A percentile compares a stretch with the other conserved stretches of the same genome.
phyloP scores from a whole-genome alignment of 2,888 invertebrate species.

The Hylaea fasciaria region DNA sequence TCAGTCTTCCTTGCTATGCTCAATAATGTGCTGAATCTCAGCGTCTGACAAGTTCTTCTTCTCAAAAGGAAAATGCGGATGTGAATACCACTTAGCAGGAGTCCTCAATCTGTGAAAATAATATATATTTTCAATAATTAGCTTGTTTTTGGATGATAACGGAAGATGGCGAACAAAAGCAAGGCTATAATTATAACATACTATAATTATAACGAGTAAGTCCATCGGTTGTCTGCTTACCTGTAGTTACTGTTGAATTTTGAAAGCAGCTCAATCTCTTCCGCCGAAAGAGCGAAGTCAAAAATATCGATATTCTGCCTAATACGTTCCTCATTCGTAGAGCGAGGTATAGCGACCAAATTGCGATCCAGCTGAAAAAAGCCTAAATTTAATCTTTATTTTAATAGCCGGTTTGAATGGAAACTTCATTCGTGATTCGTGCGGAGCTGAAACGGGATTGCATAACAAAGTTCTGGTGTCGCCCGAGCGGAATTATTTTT shows the following conservation, averaged over 20 bases:
- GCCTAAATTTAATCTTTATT: constrained; percentile 25
- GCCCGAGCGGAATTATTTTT: constrained; percentile 20
- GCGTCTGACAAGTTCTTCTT: constrained; percentile 67
- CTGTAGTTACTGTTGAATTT: constrained; percentile 75
- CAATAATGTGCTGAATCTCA: constrained; percentile 66
- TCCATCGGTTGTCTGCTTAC: too few relatives aligned
- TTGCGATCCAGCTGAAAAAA: constrained; percentile 80
- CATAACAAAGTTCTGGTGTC: neutral
- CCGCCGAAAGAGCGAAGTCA: constrained; percentile 80
- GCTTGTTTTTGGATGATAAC: neutral
- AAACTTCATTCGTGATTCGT: constrained; percentile 25
- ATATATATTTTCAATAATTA: neutral
- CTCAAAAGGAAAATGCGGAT: constrained; percentile 74
- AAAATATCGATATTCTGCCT: constrained; percentile 83
- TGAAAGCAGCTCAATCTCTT: constrained; percentile 82
- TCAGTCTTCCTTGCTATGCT: constrained; percentile 69
- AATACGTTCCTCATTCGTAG: constrained; percentile 83
- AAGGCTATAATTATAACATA: too few relatives aligned
- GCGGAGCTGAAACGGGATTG: constrained; percentile 7
- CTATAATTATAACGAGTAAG: too few relatives aligned
- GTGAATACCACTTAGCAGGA: constrained; percentile 52
- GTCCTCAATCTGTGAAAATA: constrained; percentile 17
- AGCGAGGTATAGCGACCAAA: constrained; percentile 86
- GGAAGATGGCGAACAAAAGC: too few relatives aligned
- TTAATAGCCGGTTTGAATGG: constrained; percentile 33